A percentile compares a stretch with the other conserved stretches of the same genome.
Conservation (phyloP, 2,888 invertebrate genomes). For the Baccha elongata region DNA sequence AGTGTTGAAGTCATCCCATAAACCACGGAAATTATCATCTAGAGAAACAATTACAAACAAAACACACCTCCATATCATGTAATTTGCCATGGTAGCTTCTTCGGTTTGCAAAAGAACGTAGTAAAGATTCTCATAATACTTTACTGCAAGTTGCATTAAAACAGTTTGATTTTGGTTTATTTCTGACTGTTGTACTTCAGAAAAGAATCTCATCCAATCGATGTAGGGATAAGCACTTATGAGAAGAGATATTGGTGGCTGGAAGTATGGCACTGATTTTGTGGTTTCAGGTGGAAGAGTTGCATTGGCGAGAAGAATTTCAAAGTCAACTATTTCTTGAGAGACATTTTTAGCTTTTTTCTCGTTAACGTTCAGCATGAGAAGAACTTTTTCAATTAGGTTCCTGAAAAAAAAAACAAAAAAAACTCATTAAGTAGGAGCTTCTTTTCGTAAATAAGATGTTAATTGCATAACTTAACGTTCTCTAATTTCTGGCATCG, state of each 20-base stretch:
- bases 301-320: constrained; percentile 72
- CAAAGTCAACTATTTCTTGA: constrained; percentile 74
- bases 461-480: no score
- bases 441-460: no score
- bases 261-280: constrained; percentile 44
- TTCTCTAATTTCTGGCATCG: no score
- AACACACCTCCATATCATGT: constrained; percentile 71
- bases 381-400: constrained; percentile 47
- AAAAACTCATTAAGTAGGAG: no score
- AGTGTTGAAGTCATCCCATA: constrained; percentile 83
- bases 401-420: constrained; percentile 84
- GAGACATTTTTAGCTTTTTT: constrained; percentile 53
- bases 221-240: constrained; percentile 49
- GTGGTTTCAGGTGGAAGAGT: constrained; percentile 51
- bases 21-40: constrained; percentile 53
- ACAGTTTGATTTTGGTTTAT: constrained; percentile 31
- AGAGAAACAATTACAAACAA: constrained; percentile 42
- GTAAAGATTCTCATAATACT: constrained; percentile 74
- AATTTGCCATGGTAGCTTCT: constrained; percentile 68
- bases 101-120: constrained; percentile 48
- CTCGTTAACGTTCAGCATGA: constrained; percentile 50
- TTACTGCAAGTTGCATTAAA: constrained; percentile 84
- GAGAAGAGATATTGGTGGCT: constrained; percentile 35
- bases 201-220: constrained; percentile 70
- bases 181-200: constrained; percentile 27